A percentile compares a stretch with the other conserved stretches of the same genome.
Evolutionary conservation across 2,113 vertebrate genomes (phyloP).

Genomic region (Antigone vipio): DNA sequence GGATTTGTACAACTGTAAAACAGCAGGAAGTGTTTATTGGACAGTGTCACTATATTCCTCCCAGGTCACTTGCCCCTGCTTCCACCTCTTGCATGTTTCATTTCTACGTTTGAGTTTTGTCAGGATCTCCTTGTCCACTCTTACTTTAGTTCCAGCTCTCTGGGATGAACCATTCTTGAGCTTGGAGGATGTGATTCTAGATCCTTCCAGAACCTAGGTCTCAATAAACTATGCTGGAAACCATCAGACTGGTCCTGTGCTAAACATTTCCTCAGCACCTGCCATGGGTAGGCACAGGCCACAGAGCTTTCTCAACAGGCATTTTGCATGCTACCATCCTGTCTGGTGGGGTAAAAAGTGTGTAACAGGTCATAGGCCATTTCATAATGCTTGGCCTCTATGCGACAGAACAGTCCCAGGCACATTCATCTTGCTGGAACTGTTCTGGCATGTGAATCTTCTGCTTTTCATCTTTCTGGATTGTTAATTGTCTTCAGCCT

Average conservation of each 20-base stretch:
- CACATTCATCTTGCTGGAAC: not conserved
- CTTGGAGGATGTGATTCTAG: not conserved
- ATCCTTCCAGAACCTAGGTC: not conserved
- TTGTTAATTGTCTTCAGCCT: not conserved
- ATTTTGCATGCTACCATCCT: not conserved
- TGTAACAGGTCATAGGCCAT: not conserved
- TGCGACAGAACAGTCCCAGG: not conserved
- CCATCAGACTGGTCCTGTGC: not conserved
- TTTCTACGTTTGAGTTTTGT: not conserved
- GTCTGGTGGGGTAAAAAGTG: not conserved
- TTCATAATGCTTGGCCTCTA: not conserved
- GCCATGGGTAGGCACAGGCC: not conserved
- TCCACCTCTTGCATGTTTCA: not conserved
- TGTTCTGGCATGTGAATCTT: not conserved
- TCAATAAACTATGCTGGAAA: not conserved
- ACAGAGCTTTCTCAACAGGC: not conserved
- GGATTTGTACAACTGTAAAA: too few relatives aligned
- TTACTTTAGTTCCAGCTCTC: not conserved
- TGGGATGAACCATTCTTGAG: not conserved
- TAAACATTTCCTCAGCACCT: not conserved
- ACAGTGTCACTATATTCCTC: not conserved
- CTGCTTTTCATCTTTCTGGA: not conserved
- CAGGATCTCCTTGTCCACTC: not conserved
- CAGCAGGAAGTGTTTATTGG: too few relatives aligned
- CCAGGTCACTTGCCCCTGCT: not conserved